phyloP scores from a whole-genome alignment of 2,888 invertebrate species.

The Hofmannophila pseudospretella region DNA sequence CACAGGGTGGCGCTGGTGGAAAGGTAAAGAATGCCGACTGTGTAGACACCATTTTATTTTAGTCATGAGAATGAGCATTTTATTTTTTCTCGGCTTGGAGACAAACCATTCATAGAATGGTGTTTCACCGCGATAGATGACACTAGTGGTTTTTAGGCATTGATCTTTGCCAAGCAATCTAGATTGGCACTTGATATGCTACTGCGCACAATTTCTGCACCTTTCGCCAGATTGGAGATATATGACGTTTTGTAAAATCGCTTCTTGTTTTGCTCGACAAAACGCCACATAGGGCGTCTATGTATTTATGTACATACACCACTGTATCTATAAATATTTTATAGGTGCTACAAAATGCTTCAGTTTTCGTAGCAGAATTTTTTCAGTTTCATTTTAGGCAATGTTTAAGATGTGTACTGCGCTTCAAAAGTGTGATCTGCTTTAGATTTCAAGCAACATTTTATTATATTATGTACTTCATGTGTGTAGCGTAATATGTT shows the following conservation, averaged over 20 bases:
- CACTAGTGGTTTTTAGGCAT: conserved; percentile 23
- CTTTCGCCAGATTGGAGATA: conserved; percentile 20
- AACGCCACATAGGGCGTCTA: conserved; percentile 16
- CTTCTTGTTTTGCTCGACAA: conserved; percentile 26
- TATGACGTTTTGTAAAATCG: conserved; percentile 22
- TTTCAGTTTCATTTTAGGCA: conserved; percentile 17
- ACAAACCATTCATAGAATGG: conserved; percentile 42
- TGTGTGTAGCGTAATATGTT: no score
- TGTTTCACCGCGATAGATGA: conserved; percentile 24
- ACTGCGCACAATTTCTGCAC: conserved; percentile 14
- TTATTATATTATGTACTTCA: not conserved
- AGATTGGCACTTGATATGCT: conserved; percentile 14
- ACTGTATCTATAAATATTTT: conserved; percentile 23
- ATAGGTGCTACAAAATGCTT: conserved; percentile 35
- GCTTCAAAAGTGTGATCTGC: conserved; percentile 22
- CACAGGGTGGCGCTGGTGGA: conserved; percentile 71
- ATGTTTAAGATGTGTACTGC: conserved; percentile 17
- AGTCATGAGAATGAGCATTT: conserved; percentile 35
- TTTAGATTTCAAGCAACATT: conserved; percentile 4
- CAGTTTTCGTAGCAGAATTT: conserved; percentile 21
- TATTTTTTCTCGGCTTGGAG: conserved; percentile 45
- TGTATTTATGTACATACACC: conserved; percentile 16
- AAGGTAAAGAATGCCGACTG: conserved; percentile 59
- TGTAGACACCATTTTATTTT: conserved; percentile 38
- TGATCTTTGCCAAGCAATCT: conserved; percentile 28